A percentile compares a stretch with the other conserved stretches of the same genome.
Conservation (phyloP, 2,113 vertebrate species). For the Campylomormyrus numenius region DNA sequence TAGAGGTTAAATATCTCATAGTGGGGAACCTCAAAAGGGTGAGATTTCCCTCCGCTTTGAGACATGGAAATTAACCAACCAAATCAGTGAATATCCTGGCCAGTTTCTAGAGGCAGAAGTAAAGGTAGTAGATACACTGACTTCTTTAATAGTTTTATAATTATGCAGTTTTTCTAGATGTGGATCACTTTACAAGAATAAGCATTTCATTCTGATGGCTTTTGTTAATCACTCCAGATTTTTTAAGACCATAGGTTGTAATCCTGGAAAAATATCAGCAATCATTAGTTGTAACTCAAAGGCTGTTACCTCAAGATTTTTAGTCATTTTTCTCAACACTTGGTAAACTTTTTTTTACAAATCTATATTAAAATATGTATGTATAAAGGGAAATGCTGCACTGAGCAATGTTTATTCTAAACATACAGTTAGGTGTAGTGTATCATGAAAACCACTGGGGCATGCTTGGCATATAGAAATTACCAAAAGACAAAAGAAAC, state of each 20-base stretch:
- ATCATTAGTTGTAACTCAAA: neutral
- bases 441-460: neutral
- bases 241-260: neutral
- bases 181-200: neutral
- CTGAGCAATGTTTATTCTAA: neutral
- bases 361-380: neutral
- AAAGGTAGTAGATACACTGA: conserved; percentile 1
- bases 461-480: neutral
- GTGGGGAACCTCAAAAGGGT: neutral
- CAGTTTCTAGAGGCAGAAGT: neutral
- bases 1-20: neutral
- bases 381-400: neutral
- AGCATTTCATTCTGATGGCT: conserved; percentile 1
- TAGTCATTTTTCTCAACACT: neutral
- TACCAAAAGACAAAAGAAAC: neutral
- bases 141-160: neutral
- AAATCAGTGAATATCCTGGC: neutral
- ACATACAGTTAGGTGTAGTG: neutral
- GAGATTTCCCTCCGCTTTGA: neutral
- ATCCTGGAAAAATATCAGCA: neutral
- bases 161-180: neutral
- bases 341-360: neutral
- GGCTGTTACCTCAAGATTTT: neutral
- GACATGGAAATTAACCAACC: neutral
- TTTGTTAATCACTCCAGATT: neutral